These are phyloP conservation scores for Cantharis nigra DNA, from an alignment of 2,888 invertebrate species.

Conservation along the genomic window DNA sequence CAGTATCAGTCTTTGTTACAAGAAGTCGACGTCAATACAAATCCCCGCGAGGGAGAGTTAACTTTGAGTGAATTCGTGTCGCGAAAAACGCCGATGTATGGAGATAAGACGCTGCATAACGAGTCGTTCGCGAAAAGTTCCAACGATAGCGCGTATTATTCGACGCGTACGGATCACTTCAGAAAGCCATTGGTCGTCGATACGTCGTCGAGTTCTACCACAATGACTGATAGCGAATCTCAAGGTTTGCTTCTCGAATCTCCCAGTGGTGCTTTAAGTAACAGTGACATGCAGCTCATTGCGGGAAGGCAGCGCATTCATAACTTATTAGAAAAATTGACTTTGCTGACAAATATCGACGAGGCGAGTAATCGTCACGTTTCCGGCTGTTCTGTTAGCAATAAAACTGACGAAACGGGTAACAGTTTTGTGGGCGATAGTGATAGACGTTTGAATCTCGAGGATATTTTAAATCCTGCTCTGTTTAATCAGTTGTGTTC, in stretches of 20 bases:
- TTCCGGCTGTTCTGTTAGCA: slow-evolving; percentile 50
- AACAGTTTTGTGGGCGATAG: slow-evolving; percentile 1
- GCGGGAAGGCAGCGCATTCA: slow-evolving; percentile 51
- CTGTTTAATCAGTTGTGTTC: slow-evolving; percentile 47
- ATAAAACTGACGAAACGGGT: slow-evolving; percentile 27
- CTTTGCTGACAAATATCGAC: slow-evolving; percentile 36
- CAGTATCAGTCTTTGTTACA: slow-evolving; percentile 30
- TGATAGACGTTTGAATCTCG: slow-evolving; percentile 18
- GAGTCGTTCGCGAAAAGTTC: slow-evolving; percentile 9
- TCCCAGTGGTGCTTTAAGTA: background rate
- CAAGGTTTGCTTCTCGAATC: background rate
- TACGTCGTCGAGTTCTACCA: slow-evolving; percentile 1
- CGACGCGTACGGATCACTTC: background rate
- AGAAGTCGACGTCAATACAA: slow-evolving; percentile 19
- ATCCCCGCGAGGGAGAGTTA: background rate
- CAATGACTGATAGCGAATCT: background rate
- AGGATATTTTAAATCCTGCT: slow-evolving; percentile 48
- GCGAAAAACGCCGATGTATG: slow-evolving; percentile 6
- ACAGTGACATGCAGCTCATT: slow-evolving; percentile 39
- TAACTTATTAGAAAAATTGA: slow-evolving; percentile 50
- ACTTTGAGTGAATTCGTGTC: background rate
- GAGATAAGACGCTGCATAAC: background rate
- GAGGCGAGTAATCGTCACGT: slow-evolving; percentile 45
- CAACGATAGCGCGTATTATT: slow-evolving; percentile 17
- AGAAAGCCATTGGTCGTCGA: background rate